phyloP scores from a whole-genome alignment of 2,113 vertebrate genomes.

The Elachura formosa region DNA sequence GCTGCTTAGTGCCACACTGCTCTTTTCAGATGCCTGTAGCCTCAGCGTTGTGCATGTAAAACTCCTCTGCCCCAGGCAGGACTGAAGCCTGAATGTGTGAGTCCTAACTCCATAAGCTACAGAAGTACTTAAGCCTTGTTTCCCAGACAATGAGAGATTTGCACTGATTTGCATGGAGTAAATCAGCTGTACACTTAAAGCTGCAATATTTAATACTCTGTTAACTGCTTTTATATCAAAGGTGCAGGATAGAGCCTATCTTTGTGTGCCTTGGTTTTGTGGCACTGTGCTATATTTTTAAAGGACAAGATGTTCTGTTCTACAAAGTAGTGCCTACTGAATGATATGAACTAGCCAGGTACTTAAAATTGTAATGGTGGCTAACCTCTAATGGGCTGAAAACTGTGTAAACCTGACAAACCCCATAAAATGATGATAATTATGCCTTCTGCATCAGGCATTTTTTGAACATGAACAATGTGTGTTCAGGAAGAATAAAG shows the following conservation, averaged over 20 bases:
- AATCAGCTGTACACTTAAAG: neutral
- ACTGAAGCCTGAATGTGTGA: neutral
- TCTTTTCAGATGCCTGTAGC: neutral
- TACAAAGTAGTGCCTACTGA: neutral
- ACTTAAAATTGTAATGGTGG: slow-evolving; percentile 12
- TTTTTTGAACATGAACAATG: slow-evolving; percentile 36
- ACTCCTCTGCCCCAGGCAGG: neutral
- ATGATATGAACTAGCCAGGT: neutral
- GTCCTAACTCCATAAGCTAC: neutral
- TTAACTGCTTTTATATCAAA: neutral
- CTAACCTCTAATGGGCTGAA: slow-evolving; percentile 5
- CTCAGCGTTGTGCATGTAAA: neutral
- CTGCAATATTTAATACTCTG: neutral
- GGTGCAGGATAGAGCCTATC: neutral
- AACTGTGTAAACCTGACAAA: slow-evolving; percentile 27
- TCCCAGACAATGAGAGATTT: neutral
- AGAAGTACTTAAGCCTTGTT: neutral
- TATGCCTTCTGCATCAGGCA: neutral
- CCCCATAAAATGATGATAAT: slow-evolving; percentile 41
- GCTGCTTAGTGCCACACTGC: neutral
- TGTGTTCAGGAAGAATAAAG: neutral
- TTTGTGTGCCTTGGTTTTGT: neutral
- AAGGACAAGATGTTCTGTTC: neutral
- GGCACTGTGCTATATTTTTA: neutral
- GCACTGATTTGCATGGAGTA: neutral